A percentile compares a stretch with the other conserved stretches of the same genome.
phyloP scores from a whole-genome alignment of 2,113 vertebrate genomes.

The Lipotes vexillifer region DNA sequence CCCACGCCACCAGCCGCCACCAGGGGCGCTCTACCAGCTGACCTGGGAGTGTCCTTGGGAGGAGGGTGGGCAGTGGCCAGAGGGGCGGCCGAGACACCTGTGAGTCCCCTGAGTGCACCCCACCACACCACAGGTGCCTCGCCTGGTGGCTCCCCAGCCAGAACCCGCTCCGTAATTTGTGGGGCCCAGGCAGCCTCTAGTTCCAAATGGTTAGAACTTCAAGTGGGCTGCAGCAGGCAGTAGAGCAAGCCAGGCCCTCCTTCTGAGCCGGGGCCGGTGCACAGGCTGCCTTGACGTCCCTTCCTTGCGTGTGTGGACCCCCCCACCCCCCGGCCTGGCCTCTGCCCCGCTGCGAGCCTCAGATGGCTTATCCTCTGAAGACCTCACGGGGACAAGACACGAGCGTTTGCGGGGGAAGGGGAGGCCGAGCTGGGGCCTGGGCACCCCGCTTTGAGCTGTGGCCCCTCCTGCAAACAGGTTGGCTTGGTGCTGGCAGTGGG shows the following conservation, averaged over 20 bases:
- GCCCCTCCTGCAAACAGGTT: accelerated
- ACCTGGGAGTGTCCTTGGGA: background rate
- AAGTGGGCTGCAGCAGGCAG: accelerated
- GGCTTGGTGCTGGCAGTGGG: background rate
- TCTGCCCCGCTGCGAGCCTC: background rate
- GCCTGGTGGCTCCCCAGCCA: accelerated
- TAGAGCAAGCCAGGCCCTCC: accelerated
- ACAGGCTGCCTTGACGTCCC: accelerated
- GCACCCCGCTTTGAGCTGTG: accelerated
- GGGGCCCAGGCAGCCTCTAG: background rate
- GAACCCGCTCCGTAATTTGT: accelerated
- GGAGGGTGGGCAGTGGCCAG: background rate
- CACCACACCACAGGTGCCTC: background rate
- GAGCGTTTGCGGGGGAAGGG: accelerated
- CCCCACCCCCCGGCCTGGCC: background rate
- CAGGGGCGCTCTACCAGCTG: background rate
- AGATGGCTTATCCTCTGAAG: background rate
- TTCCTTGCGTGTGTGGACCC: background rate
- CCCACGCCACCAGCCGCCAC: accelerated
- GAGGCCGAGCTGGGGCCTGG: background rate
- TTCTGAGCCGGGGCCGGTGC: accelerated
- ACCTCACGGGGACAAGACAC: background rate
- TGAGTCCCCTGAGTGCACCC: accelerated
- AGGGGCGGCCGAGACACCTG: background rate
- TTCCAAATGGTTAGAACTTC: background rate